Conservation (phyloP, 2,113 vertebrate species). For the Aspidoscelis tigris region DNA sequence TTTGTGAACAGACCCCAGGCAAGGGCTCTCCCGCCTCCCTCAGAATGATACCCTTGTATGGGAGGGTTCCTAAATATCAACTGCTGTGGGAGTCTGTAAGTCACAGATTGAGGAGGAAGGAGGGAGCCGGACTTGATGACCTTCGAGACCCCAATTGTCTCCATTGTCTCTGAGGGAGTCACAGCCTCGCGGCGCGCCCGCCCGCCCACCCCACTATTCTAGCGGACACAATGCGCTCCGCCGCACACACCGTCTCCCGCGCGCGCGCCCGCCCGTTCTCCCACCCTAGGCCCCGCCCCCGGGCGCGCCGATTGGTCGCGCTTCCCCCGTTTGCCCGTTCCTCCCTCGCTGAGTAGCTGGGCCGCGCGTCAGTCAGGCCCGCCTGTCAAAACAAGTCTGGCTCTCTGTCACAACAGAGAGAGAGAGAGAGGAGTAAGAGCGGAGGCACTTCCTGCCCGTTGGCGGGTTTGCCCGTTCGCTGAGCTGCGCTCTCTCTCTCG, state of each 20-base stretch:
- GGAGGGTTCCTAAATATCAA: too few relatives aligned
- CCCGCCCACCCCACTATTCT: neutral
- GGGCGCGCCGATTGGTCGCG: conserved; percentile 57
- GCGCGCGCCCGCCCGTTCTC: neutral
- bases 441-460: conserved; percentile 53
- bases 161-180: too few relatives aligned
- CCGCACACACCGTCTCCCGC: neutral
- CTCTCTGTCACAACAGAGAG: neutral
- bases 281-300: conserved; percentile 64
- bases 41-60: too few relatives aligned
- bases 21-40: too few relatives aligned
- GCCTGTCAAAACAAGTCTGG: conserved; percentile 68
- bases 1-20: too few relatives aligned
- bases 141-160: too few relatives aligned
- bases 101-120: too few relatives aligned
- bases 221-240: conserved; percentile 41
- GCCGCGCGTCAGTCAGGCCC: conserved; percentile 61
- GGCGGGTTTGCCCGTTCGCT: neutral
- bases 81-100: too few relatives aligned
- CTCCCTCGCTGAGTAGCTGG: conserved; percentile 53
- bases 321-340: neutral
- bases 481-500: neutral
- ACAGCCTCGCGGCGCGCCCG: neutral
- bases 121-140: too few relatives aligned
- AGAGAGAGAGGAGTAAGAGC: conserved; percentile 30